Base-by-base conservation (phyloP, 2,888 invertebrate genomes). In the Sarcophaga subvicina region DNA sequence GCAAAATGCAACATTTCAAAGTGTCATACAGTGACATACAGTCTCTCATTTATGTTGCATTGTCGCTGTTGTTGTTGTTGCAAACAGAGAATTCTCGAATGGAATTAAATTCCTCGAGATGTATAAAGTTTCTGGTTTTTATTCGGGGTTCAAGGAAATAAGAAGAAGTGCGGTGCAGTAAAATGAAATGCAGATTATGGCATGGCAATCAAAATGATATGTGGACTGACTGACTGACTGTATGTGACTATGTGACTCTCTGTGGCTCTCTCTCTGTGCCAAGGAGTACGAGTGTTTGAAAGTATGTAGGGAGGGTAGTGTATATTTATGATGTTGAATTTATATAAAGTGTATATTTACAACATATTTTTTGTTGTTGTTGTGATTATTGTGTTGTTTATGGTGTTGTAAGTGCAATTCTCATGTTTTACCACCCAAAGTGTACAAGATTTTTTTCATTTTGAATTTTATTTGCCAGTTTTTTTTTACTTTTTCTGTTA, bases 351-450 rank as follows among this genome's bases (percentile, higher is more conserved):
- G 70, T 79, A 79, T 70, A 60, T 63, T 64, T 17, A 59, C 60
- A 59, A 54, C 54, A 54, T 54, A 54, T 54, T 54, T 37, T 73
- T 54, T 71, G 14, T 17, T 67, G 67, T 37, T 75, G 71, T 67
- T 79, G 75, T 64, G 69, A 69, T n/a, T 69, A 27, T 37, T 67
- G 37, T 82, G 79, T 80, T 54, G 71, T 87, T 87, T 87, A 87
- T 86, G 77, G 80, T 77, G 80, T 80, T 80, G 87, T 83, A 80
- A 85, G 83, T 85, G 83, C 85, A 82, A 84, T 79, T 85, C 81
- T 88, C 90, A 89, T 91, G 91, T 90, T 90, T 79, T 91, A 90
- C 92, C 92, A 92, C 92, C 92, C 92, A 92, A 90, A 89, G 90
- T 88, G 92, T 88, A 91, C 89, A 89, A 85, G 87, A 88, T 88